Conservation (phyloP, 2,888 invertebrate species). For the Cryptosula pallasiana region DNA sequence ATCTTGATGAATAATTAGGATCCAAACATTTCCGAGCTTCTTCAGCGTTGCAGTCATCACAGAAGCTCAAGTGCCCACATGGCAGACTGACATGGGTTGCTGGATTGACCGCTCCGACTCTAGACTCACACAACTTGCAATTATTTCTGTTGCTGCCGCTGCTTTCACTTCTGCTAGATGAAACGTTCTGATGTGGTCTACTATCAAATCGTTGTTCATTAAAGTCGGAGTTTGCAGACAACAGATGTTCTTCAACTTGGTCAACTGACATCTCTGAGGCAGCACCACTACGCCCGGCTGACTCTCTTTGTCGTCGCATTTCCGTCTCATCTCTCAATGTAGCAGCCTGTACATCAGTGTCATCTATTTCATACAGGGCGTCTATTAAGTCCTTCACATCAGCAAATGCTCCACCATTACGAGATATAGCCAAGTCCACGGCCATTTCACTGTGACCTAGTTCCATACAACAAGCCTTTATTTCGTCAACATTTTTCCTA, state of each 20-base stretch:
- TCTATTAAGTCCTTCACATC: not conserved
- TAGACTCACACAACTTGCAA: not conserved
- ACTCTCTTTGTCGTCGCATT: too few relatives aligned
- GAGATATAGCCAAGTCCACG: not conserved
- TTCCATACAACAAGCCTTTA: not conserved
- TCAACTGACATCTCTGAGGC: too few relatives aligned
- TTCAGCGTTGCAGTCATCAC: not conserved
- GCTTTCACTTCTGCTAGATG: not conserved
- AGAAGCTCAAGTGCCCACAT: conserved; percentile 6
- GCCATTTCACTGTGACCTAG: not conserved
- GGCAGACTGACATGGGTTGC: conserved; percentile 8
- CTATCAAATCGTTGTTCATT: not conserved
- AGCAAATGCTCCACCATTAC: not conserved
- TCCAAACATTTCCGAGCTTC: not conserved
- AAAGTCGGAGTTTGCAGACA: not conserved
- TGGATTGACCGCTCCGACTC: not conserved
- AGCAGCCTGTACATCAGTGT: not conserved
- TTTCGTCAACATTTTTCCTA: not conserved
- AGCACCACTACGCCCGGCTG: too few relatives aligned
- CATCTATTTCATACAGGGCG: not conserved
- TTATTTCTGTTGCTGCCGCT: not conserved
- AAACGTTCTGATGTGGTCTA: not conserved
- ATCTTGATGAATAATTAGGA: not conserved
- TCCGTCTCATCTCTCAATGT: not conserved
- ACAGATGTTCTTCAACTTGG: not conserved